Percentiles rank a stretch among this genome's conserved stretches.
These are phyloP conservation scores for Ictalurus punctatus DNA, from an alignment of 2,113 vertebrate genomes.

Conservation along the genomic window DNA sequence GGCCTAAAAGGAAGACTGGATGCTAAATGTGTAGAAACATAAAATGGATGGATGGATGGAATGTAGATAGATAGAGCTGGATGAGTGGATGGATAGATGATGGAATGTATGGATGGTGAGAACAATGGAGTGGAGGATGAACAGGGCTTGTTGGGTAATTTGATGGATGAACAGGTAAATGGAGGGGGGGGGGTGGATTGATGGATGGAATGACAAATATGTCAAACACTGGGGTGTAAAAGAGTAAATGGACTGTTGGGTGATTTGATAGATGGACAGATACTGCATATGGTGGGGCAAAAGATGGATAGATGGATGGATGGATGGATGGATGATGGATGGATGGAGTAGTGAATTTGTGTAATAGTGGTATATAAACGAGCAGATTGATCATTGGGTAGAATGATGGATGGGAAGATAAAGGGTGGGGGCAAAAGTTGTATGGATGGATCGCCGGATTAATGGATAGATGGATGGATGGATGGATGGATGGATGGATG, in stretches of 20 bases:
- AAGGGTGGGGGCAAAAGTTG: too few relatives aligned
- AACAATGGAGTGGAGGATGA: not conserved
- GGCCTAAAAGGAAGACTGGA: not conserved
- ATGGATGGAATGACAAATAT: not conserved
- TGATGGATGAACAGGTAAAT: not conserved
- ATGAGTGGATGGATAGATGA: not conserved
- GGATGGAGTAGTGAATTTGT: too few relatives aligned
- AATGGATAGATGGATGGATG: not conserved
- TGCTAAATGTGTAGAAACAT: not conserved
- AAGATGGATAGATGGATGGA: too few relatives aligned
- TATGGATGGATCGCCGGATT: too few relatives aligned
- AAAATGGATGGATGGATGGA: not conserved
- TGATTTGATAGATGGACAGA: too few relatives aligned
- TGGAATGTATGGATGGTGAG: not conserved
- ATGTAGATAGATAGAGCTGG: not conserved
- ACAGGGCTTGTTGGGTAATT: not conserved
- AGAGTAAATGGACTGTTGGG: too few relatives aligned
- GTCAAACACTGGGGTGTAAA: too few relatives aligned
- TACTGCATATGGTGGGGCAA: too few relatives aligned
- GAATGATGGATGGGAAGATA: not conserved
- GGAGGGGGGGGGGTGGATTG: not conserved
- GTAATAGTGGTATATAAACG: not conserved
- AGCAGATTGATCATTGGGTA: not conserved
- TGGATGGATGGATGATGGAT: not conserved
- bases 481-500: not conserved